Conservation (phyloP, 2,113 vertebrate species). For the Lycaon pictus region DNA sequence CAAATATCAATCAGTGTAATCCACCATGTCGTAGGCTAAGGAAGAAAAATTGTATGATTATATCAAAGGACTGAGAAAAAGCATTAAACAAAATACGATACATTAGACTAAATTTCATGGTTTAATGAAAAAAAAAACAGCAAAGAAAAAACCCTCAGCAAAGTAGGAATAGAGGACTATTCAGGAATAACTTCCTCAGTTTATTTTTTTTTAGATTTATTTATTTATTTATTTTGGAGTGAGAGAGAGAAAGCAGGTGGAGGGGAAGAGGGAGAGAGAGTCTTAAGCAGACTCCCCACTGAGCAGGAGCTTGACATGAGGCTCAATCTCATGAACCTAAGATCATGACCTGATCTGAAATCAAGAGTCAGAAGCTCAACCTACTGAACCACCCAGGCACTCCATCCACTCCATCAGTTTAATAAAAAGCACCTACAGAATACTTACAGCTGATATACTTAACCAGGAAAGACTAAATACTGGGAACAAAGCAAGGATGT, state of each 20-base stretch:
- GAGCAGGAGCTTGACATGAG: background rate
- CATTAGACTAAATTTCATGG: background rate
- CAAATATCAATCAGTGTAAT: background rate
- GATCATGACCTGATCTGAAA: background rate
- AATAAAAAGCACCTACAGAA: background rate
- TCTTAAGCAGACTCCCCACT: background rate
- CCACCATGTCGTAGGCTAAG: background rate
- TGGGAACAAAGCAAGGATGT: background rate
- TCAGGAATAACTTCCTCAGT: background rate
- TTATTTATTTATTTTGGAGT: background rate
- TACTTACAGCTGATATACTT: background rate
- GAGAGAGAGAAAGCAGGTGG: background rate
- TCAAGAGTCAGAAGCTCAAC: background rate
- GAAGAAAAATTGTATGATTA: background rate
- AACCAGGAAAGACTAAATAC: background rate
- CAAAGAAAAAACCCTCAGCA: background rate
- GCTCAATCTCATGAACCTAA: background rate
- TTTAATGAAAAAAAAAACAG: background rate
- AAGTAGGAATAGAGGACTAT: background rate
- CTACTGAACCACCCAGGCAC: background rate
- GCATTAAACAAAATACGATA: background rate
- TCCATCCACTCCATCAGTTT: background rate
- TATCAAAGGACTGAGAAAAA: background rate
- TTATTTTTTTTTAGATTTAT: background rate
- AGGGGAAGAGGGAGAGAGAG: background rate